Evolutionary conservation across 2,797 vertebrate species (phyloP).

Genomic region (Myiotriccus ornatus): DNA sequence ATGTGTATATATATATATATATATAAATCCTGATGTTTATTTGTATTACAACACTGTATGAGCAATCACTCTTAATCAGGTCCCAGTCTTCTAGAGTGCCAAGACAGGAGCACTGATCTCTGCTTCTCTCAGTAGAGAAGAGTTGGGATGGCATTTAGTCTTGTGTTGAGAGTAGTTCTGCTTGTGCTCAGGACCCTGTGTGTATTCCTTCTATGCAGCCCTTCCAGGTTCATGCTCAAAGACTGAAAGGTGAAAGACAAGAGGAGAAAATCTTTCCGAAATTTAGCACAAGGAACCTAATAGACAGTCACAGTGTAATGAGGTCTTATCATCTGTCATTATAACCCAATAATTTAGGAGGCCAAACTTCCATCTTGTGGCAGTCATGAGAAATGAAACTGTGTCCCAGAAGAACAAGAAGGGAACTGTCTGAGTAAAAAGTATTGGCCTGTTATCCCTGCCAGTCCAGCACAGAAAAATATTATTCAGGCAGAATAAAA

Average conservation of each 20-base stretch:
- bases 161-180: not conserved
- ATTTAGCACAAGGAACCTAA: slow-evolving; percentile 33
- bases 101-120: not conserved
- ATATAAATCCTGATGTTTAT: not conserved
- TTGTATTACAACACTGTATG: not conserved
- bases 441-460: not conserved
- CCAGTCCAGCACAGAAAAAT: not conserved
- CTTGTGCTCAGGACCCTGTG: not conserved
- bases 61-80: not conserved
- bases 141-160: not conserved
- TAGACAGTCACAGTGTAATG: slow-evolving; percentile 6
- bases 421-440: not conserved
- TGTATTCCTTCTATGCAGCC: not conserved
- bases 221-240: slow-evolving; percentile 39
- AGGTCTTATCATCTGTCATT: not conserved
- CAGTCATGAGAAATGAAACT: not conserved
- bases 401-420: not conserved
- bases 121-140: not conserved
- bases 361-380: slow-evolving; percentile 8
- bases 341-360: slow-evolving; percentile 40
- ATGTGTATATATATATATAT: not conserved
- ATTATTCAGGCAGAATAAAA: not conserved
- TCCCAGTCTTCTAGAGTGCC: not conserved
- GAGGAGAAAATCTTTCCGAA: slow-evolving; percentile 48
- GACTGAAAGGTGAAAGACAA: slow-evolving; percentile 46